Evolutionary conservation across 2,113 vertebrate species (phyloP).

Genomic region (Orthonyx spaldingii): DNA sequence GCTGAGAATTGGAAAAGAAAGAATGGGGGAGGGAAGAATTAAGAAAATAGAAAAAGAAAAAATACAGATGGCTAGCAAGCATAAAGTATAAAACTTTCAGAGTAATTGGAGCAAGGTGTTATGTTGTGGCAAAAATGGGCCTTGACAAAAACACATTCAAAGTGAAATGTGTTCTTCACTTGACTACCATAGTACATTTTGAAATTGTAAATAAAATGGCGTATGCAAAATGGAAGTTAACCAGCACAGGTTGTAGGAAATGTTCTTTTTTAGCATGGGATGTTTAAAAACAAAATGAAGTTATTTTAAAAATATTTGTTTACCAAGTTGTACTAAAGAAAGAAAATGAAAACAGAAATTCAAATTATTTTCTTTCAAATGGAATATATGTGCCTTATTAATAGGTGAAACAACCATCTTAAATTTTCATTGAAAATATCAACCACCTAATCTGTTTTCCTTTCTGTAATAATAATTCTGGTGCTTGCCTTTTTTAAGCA

Average conservation of each 20-base stretch:
- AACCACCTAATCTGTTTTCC: not conserved
- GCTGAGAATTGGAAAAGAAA: not conserved
- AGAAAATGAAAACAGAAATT: not conserved
- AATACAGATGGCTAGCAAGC: not conserved
- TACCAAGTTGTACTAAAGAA: not conserved
- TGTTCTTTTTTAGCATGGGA: not conserved
- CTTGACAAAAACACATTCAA: not conserved
- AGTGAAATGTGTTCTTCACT: not conserved
- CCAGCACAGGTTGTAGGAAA: not conserved
- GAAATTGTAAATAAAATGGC: not conserved
- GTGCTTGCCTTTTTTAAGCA: not conserved
- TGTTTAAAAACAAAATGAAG: not conserved
- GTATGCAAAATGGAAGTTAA: not conserved
- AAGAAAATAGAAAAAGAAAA: not conserved
- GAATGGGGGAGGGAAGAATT: fast-evolving
- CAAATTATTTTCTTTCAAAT: not conserved
- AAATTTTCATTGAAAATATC: not conserved
- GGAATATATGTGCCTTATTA: not conserved
- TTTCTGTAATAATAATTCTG: not conserved
- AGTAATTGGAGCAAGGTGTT: not conserved
- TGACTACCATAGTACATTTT: not conserved
- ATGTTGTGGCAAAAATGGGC: fast-evolving
- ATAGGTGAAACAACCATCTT: not conserved
- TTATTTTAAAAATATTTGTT: not conserved
- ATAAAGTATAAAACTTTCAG: not conserved